phyloP scores from a whole-genome alignment of 2,888 invertebrate genomes.

The Thysanoteuthis rhombus region DNA sequence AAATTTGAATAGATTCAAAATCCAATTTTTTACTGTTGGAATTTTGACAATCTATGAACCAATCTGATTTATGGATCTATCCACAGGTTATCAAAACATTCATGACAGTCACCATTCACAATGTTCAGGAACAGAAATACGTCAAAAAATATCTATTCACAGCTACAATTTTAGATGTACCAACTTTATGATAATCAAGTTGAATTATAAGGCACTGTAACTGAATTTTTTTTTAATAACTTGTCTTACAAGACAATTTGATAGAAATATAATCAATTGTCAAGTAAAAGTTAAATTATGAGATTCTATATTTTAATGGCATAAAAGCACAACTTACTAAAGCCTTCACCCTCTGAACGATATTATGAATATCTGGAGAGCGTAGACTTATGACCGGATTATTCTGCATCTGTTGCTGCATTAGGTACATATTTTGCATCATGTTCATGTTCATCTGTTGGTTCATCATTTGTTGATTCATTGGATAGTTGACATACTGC shows the following conservation, averaged over 20 bases:
- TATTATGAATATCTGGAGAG: constrained; percentile 44
- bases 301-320: not conserved
- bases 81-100: no score
- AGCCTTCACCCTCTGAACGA: constrained; percentile 50
- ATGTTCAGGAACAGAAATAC: no score
- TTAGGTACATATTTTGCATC: constrained; percentile 40
- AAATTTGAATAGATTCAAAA: not conserved
- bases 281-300: no score
- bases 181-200: no score
- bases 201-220: no score
- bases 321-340: constrained; percentile 42
- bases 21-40: no score
- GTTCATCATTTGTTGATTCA: constrained; percentile 34
- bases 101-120: no score
- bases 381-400: constrained; percentile 38
- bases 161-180: no score
- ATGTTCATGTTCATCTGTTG: constrained; percentile 34
- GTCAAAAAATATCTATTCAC: no score
- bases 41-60: not conserved
- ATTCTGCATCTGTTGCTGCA: constrained; percentile 41
- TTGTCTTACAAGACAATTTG: no score
- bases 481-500: constrained; percentile 26
- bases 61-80: not conserved
- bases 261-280: no score
- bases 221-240: no score